These are phyloP conservation scores for Belgica antarctica DNA, from an alignment of 2,888 invertebrate genomes.

Conservation along the genomic window DNA sequence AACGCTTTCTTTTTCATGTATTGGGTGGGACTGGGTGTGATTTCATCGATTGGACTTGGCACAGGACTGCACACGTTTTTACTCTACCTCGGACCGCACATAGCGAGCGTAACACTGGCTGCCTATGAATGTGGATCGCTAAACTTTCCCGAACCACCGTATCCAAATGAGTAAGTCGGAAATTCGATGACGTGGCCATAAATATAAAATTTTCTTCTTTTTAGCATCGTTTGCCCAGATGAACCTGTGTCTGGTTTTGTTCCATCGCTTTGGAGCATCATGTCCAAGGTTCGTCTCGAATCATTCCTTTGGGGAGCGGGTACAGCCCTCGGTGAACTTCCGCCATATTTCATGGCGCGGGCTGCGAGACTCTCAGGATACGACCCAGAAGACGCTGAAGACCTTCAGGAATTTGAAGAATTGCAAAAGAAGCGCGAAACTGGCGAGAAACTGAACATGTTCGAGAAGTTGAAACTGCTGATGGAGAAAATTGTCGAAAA, in stretches of 20 bases:
- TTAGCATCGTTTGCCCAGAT: conserved; percentile 88
- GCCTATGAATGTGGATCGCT: conserved; percentile 95
- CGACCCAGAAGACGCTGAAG: conserved; percentile 66
- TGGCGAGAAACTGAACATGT: conserved; percentile 61
- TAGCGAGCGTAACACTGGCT: conserved; percentile 95
- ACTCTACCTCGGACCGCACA: conserved; percentile 97
- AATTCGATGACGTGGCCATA: too few relatives aligned
- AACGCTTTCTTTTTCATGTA: conserved; percentile 62
- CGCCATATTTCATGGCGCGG: conserved; percentile 99
- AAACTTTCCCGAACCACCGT: conserved; percentile 96
- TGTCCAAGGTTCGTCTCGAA: conserved; percentile 92
- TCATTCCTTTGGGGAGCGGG: conserved; percentile 98
- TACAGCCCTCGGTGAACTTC: conserved; percentile 97
- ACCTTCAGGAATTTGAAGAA: conserved; percentile 71
- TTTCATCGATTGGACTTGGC: conserved; percentile 96
- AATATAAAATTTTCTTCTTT: conserved; percentile 48
- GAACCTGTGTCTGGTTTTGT: conserved; percentile 61
- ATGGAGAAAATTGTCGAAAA: conserved; percentile 87
- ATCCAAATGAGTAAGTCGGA: conserved; percentile 87
- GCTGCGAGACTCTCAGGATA: conserved; percentile 74
- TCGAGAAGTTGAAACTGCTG: conserved; percentile 77
- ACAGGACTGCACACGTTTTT: conserved; percentile 98
- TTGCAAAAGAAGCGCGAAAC: conserved; percentile 63
- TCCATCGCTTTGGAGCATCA: conserved; percentile 87
- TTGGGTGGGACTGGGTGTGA: conserved; percentile 91